Conservation (phyloP, 2,888 invertebrate genomes). For the Hirtodrosophila histrioides region DNA sequence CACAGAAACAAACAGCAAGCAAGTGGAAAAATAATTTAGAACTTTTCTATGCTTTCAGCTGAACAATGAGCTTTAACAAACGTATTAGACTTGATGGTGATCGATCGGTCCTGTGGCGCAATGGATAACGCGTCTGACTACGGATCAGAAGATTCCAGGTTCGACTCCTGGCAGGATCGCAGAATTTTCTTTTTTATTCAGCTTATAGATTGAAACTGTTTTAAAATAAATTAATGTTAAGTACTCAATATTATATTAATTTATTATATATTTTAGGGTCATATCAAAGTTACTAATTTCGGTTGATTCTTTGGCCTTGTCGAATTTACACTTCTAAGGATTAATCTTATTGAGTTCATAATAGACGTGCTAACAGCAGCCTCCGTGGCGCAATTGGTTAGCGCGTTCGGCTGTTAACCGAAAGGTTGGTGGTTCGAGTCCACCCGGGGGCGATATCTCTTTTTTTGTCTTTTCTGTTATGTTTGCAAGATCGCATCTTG, state of each 20-base stretch:
- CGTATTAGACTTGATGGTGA: rapidly evolving
- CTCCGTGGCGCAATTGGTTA: constrained; percentile 88
- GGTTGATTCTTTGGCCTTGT: neutral
- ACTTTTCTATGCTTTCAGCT: constrained; percentile 9
- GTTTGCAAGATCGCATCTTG: constrained; percentile 11
- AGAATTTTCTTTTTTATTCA: constrained; percentile 3
- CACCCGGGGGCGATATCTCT: constrained; percentile 92
- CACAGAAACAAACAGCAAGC: too few relatives aligned
- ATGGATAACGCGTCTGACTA: constrained; percentile 85
- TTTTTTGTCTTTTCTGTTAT: neutral
- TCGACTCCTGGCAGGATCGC: constrained; percentile 85
- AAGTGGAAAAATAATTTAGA: constrained; percentile 6
- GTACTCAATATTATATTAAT: neutral
- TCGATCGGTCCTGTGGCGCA: constrained; percentile 84
- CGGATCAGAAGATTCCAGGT: constrained; percentile 85
- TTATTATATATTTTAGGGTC: too few relatives aligned
- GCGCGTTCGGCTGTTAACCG: constrained; percentile 99
- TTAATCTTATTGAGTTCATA: constrained; percentile 17
- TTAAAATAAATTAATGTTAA: neutral
- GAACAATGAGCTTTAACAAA: constrained; percentile 5
- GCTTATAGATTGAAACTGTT: too few relatives aligned
- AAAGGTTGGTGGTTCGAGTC: constrained; percentile 99
- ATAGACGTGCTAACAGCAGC: neutral
- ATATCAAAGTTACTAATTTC: too few relatives aligned
- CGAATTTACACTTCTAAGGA: too few relatives aligned